Conservation (phyloP, 92 coral and sea anemone species). For the Umimayanthus kanabou region DNA sequence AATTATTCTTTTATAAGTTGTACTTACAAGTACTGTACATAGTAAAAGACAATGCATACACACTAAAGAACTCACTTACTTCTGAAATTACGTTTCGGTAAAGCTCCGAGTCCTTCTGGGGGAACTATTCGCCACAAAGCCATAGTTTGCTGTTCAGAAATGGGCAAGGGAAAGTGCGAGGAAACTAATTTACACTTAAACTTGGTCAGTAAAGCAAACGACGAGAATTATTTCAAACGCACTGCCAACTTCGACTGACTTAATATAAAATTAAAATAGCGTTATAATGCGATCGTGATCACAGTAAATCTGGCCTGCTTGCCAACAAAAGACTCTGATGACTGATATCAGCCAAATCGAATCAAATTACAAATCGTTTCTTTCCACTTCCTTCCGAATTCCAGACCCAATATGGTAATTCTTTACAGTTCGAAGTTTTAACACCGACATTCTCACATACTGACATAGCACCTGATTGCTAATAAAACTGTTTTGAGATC, state of each 20-base stretch:
- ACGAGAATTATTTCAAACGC: neutral
- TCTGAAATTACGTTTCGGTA: conserved; percentile 39
- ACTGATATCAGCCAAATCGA: neutral
- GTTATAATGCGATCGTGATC: too few species aligned
- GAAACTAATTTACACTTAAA: neutral
- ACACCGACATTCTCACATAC: neutral
- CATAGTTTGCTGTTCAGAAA: neutral
- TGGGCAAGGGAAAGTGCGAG: neutral
- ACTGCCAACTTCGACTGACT: neutral
- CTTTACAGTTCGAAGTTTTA: neutral
- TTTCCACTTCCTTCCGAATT: conserved; percentile 22
- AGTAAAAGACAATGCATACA: neutral
- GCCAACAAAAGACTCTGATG: neutral
- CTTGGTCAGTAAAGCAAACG: neutral
- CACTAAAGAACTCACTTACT: conserved; percentile 1
- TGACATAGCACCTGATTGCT: neutral
- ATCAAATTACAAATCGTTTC: neutral
- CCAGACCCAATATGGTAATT: conserved; percentile 40
- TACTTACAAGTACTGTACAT: too few species aligned
- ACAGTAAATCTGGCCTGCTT: neutral
- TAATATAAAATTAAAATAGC: too few species aligned
- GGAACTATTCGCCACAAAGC: conserved; percentile 43
- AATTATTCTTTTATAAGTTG: too few species aligned
- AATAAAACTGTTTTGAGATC: neutral
- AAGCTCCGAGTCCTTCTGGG: conserved; percentile 25